Conservation (phyloP, 2,113 vertebrate genomes). For the Daphoenositta chrysoptera region DNA sequence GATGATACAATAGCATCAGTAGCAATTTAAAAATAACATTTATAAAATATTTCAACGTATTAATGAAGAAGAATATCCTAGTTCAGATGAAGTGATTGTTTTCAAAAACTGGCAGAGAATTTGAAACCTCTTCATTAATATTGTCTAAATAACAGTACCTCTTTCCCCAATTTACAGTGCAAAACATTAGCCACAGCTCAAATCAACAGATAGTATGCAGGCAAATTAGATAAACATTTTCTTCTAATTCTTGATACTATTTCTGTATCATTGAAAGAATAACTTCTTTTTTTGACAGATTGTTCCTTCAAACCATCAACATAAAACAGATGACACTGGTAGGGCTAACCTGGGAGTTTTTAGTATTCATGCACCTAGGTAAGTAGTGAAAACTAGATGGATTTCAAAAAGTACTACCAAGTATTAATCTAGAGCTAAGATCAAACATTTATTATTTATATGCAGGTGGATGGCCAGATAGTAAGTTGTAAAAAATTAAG, state of each 20-base stretch:
- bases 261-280: not conserved
- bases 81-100: not conserved
- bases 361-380: constrained; percentile 81
- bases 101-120: not conserved
- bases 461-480: not conserved
- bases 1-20: not conserved
- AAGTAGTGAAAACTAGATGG: constrained; percentile 59
- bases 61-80: not conserved
- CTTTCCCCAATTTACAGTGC: not conserved
- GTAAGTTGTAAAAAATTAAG: not conserved
- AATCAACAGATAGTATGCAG: not conserved
- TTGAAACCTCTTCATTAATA: not conserved
- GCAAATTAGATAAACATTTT: not conserved
- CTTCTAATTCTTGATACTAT: not conserved
- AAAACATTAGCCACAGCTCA: not conserved
- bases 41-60: not conserved
- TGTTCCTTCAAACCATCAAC: constrained; percentile 62
- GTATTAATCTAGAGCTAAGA: not conserved
- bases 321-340: constrained; percentile 80
- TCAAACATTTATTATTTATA: not conserved
- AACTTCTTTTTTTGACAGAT: constrained; percentile 50
- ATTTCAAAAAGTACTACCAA: not conserved
- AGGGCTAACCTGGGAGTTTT: constrained; percentile 78
- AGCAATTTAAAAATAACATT: not conserved
- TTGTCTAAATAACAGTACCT: not conserved